phyloP scores from a whole-genome alignment of 2,797 vertebrate genomes.

The Pelobates cultripes region DNA sequence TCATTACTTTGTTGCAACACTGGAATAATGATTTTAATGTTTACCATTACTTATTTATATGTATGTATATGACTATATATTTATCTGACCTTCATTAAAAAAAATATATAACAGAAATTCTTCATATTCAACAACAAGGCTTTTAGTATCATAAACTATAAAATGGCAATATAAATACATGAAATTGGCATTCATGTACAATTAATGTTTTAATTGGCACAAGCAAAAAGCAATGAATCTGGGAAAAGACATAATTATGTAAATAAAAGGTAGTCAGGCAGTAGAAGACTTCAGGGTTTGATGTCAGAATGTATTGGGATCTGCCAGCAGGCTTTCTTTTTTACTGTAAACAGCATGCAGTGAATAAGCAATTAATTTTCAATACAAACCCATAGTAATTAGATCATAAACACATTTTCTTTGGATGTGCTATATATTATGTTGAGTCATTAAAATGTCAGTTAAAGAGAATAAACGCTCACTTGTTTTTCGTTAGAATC shows the following conservation, averaged over 20 bases:
- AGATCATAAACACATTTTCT: slow-evolving; percentile 27
- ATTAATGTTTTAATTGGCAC: slow-evolving; percentile 59
- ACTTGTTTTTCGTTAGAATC: slow-evolving; percentile 37
- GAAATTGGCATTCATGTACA: slow-evolving; percentile 51
- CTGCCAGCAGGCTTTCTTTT: slow-evolving; percentile 43
- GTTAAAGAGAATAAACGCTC: slow-evolving; percentile 53
- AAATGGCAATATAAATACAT: slow-evolving; percentile 55
- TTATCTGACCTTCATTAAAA: neutral
- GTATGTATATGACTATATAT: too few relatives aligned
- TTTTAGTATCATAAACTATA: slow-evolving; percentile 6
- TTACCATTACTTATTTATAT: too few relatives aligned
- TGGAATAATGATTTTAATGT: neutral
- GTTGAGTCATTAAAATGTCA: slow-evolving; percentile 31
- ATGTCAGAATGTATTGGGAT: neutral
- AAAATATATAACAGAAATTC: neutral
- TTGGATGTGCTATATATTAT: slow-evolving; percentile 39
- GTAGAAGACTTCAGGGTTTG: slow-evolving; percentile 57
- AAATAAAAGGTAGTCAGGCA: slow-evolving; percentile 59
- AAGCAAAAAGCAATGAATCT: slow-evolving; percentile 56
- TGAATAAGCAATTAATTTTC: slow-evolving; percentile 54
- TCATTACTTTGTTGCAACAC: neutral
- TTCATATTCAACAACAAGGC: neutral
- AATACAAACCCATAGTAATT: slow-evolving; percentile 48
- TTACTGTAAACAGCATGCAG: slow-evolving; percentile 47
- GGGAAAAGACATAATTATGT: slow-evolving; percentile 59